Base-by-base conservation (phyloP, 2,888 invertebrate species). In the Theristus sp. region DNA sequence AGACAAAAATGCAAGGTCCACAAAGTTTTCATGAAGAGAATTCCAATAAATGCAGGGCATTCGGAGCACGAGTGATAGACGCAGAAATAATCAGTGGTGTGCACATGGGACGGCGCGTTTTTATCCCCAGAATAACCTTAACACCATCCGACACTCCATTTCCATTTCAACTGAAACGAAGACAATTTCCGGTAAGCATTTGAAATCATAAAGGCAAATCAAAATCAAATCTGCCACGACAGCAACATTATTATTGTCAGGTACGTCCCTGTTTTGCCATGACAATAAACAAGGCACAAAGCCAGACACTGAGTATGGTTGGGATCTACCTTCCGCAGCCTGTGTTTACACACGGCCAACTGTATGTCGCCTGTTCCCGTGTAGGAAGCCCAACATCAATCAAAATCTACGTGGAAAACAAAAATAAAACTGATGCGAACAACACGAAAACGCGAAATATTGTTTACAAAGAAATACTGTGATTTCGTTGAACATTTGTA, bases 281-380 rank as follows among this genome's bases (percentile, higher is more conserved):
- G 64, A 67, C 67, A 1, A 67, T 68, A 13, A 69, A 68, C 49
- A 70, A 72, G 60, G 65, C 70, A 2, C 72, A 70, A 60, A 71
- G 71, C 1, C 71, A 72, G 47, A 66, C 64, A 26, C 55, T 66
- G 1, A 29, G 59, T 25, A 26, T 49, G 25, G 54, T 64, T n/a
- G 66, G 66, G 20, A 57, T 66, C 25, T 52, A 65, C 46, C 31
- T 65, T 2, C 31, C 57, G 38, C 54, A 61, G 38, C 62, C 63
- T 17, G 63, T 63, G 24, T 70, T 70, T 57, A 54, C 67, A 1
- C 68, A 69, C 63, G 67, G 67, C 0, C 70, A 70, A 54, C 61
- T 69, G 22, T 69, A 68, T 62, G 69, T 69, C 1, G 66, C 65
- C 2, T 55, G 64, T 38, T 38, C 13, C 61, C 61, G 58, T 29